A percentile compares a stretch with the other conserved stretches of the same genome.
These are phyloP conservation scores for Neodon shergylaensis DNA, from an alignment of 2,113 vertebrate genomes.

Conservation along the genomic window DNA sequence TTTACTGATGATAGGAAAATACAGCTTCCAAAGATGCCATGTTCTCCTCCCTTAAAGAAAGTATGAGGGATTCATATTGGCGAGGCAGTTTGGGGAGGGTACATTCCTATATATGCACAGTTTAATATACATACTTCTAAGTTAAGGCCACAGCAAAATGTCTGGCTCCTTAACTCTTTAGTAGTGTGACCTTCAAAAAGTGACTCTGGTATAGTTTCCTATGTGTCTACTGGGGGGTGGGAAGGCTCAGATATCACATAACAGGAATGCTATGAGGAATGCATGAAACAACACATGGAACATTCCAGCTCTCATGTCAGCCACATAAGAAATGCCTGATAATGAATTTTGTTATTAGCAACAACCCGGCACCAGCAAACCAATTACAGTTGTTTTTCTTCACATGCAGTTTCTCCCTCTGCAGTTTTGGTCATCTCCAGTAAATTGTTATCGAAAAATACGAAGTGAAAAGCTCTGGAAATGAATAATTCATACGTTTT, in stretches of 20 bases:
- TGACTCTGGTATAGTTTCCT: background rate
- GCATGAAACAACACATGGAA: background rate
- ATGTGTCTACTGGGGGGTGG: background rate
- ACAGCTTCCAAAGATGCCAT: background rate
- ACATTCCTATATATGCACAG: background rate
- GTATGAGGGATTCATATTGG: background rate
- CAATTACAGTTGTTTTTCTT: background rate
- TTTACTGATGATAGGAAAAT: background rate
- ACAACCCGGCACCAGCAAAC: background rate
- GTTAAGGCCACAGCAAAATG: background rate
- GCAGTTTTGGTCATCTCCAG: background rate
- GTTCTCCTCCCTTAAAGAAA: background rate
- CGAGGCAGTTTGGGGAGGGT: background rate
- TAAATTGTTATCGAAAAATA: background rate
- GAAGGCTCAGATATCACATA: background rate
- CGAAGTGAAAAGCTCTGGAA: background rate
- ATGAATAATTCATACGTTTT: background rate
- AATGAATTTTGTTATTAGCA: background rate
- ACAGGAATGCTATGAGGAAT: background rate
- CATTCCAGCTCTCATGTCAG: background rate
- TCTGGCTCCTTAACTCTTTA: background rate
- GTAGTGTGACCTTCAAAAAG: slow-evolving; percentile 14
- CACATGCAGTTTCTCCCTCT: background rate
- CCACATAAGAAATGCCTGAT: background rate
- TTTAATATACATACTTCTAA: background rate